phyloP scores from a whole-genome alignment of 2,888 invertebrate species.

The Cloeon dipterum region DNA sequence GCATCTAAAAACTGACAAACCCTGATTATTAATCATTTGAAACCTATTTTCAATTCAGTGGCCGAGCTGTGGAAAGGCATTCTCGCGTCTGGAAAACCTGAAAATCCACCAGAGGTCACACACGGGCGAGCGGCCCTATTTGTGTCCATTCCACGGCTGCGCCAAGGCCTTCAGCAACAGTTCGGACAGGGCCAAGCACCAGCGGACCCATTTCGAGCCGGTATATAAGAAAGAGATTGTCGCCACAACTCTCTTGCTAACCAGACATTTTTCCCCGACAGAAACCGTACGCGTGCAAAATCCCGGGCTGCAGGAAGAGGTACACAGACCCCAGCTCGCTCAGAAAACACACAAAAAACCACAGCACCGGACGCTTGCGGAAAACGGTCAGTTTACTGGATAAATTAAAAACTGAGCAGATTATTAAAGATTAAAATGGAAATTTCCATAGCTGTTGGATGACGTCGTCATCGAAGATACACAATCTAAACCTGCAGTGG shows the following conservation, averaged over 20 bases:
- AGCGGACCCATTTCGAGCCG: slow-evolving; percentile 93
- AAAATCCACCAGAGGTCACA: slow-evolving; percentile 94
- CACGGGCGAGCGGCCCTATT: slow-evolving; percentile 89
- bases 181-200: slow-evolving; percentile 95
- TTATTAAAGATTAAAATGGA: too few relatives aligned
- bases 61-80: slow-evolving; percentile 82
- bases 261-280: slow-evolving; percentile 23
- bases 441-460: too few relatives aligned
- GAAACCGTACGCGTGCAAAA: slow-evolving; percentile 85
- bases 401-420: too few relatives aligned
- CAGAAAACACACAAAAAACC: slow-evolving; percentile 79
- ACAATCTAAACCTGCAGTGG: too few relatives aligned
- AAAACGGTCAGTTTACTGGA: slow-evolving; percentile 8
- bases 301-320: slow-evolving; percentile 65
- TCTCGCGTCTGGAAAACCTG: slow-evolving; percentile 88
- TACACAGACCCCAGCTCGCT: slow-evolving; percentile 89
- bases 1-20: background rate
- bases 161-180: slow-evolving; percentile 95
- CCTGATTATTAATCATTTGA: background rate
- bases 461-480: too few relatives aligned
- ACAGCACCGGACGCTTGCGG: slow-evolving; percentile 18
- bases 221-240: slow-evolving; percentile 30
- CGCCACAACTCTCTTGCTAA: background rate
- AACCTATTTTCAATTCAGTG: slow-evolving; percentile 36
- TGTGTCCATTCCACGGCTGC: slow-evolving; percentile 82